A percentile compares a stretch with the other conserved stretches of the same genome.
These are phyloP conservation scores for Helicoverpa zea DNA, from an alignment of 1,140 invertebrate genomes.

Conservation along the genomic window DNA sequence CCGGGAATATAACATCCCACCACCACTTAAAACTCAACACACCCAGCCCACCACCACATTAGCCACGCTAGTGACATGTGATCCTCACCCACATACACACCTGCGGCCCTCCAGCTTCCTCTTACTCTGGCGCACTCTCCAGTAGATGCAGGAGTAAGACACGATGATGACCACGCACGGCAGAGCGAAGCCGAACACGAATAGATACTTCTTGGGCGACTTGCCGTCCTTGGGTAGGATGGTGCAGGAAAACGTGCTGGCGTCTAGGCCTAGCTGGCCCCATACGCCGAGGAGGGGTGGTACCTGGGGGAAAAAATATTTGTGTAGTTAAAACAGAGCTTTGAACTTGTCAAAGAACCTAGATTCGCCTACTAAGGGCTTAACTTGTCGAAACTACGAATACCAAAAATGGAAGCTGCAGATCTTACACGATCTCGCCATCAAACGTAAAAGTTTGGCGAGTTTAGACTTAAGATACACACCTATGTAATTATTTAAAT, in stretches of 20 bases:
- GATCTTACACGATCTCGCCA: too few relatives aligned
- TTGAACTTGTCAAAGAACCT: not conserved
- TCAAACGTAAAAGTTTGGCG: too few relatives aligned
- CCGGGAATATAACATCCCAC: not conserved
- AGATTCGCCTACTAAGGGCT: not conserved
- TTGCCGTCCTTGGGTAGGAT: constrained; percentile 91
- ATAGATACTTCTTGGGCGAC: constrained; percentile 95
- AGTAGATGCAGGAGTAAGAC: constrained; percentile 95
- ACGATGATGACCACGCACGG: constrained; percentile 94
- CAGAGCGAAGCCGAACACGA: constrained; percentile 93
- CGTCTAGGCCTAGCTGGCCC: constrained; percentile 93
- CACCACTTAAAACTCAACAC: not conserved
- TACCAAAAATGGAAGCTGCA: not conserved
- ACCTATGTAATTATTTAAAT: too few relatives aligned
- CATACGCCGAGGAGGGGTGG: constrained; percentile 93
- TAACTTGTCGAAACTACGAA: not conserved
- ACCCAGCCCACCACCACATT: constrained; percentile 19
- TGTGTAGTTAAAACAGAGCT: not conserved
- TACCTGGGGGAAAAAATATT: constrained; percentile 83
- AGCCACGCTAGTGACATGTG: constrained; percentile 51
- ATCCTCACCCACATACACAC: constrained; percentile 85
- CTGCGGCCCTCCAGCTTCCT: constrained; percentile 90
- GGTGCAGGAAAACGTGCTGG: constrained; percentile 94
- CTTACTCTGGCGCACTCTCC: constrained; percentile 91
- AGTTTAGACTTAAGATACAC: too few relatives aligned